Evolutionary conservation across 2,113 vertebrate species (phyloP), one percentile per base, ranked within the genome.

Genomic region (Gambusia affinis): DNA sequence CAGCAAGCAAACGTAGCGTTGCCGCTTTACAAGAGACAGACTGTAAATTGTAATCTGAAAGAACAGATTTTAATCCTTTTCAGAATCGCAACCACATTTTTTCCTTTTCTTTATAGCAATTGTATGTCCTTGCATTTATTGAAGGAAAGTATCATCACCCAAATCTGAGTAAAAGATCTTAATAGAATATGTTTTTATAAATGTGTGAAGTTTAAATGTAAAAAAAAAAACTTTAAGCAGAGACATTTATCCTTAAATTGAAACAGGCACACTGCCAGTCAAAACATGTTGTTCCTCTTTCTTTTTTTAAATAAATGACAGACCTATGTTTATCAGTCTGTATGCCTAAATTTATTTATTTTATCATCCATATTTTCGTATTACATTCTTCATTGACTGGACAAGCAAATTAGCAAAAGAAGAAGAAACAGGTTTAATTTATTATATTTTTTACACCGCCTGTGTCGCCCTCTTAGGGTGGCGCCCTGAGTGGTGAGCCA

Each of bases 201-300:
- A 57, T 54, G 5, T 24, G 6, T 54, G 24, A 54, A 54, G 8
- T 24, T 54, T 24, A 24, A 24, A 3, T 24, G 7, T n/a, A 57
- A 24, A n/a, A 57, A 24, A 57, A 57, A 57, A 42, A 14, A 24
- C 22, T 37, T 37, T 57, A 47, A 19, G 44, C 8, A 57, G 24
- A 57, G 11, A 24, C 24, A 2, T 57, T 24, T 57, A 24, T n/a
- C 51, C 17, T 10, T n/a, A 11, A 57, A n/a, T 8, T 54, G 51
- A 28, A 54, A 47, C 6, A 64, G 19, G 28, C n/a, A 70, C 75
- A 76, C 69, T 79, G 72, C 62, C 61, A 70, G 79, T 22, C 42
- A 79, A 79, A 75, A 27, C 28, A 4, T 35, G 7, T 35, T 35
- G 7, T 35, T 33, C 0, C 7, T 35, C 4, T 35, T 57, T 2